A percentile compares a stretch with the other conserved stretches of the same genome.
These are phyloP conservation scores for Hippotragus niger DNA, from an alignment of 2,113 vertebrate species.

Conservation along the genomic window DNA sequence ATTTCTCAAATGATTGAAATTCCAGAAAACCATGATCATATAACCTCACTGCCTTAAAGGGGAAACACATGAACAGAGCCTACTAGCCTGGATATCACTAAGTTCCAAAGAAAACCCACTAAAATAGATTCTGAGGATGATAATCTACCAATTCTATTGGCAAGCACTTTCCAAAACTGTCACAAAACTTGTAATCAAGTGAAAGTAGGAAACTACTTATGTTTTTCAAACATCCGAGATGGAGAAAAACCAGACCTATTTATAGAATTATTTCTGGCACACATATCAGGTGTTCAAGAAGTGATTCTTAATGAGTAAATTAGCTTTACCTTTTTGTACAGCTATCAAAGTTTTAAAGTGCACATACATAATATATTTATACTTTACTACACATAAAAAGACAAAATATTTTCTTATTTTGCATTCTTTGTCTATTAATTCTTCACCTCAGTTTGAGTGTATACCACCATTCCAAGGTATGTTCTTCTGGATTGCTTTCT, in stretches of 20 bases:
- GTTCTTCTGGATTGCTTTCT: not conserved
- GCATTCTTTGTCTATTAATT: not conserved
- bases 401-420: not conserved
- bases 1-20: not conserved
- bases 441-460: not conserved
- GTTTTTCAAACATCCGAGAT: not conserved
- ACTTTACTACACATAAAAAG: not conserved
- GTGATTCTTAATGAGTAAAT: not conserved
- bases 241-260: not conserved
- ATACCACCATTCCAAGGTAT: not conserved
- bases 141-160: not conserved
- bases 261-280: not conserved
- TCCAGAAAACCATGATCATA: not conserved
- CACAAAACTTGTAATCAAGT: slow-evolving; percentile 1
- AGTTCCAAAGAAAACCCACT: not conserved
- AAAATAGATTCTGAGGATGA: not conserved
- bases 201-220: not conserved
- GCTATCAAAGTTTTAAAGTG: not conserved
- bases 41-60: not conserved
- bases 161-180: not conserved
- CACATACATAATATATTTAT: not conserved
- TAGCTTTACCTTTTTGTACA: not conserved
- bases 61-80: not conserved
- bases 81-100: not conserved
- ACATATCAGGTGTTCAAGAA: not conserved